phyloP scores from a whole-genome alignment of 2,888 invertebrate species.

The Limnephilus marmoratus region DNA sequence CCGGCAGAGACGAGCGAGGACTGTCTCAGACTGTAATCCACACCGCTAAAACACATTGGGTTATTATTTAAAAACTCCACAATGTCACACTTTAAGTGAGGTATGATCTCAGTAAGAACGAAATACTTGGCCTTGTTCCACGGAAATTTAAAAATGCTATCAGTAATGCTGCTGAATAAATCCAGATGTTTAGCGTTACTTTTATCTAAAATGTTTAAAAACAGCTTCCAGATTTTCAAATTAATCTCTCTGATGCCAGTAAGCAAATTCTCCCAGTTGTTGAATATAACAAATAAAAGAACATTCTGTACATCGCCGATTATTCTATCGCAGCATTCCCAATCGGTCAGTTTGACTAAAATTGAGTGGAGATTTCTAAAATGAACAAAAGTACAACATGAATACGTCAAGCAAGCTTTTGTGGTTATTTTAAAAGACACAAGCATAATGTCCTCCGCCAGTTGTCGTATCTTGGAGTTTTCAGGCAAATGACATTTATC shows the following conservation, averaged over 20 bases:
- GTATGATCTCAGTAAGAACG: conserved; percentile 76
- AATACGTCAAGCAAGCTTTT: conserved; percentile 74
- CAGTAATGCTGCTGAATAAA: conserved; percentile 69
- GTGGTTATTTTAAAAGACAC: conserved; percentile 70
- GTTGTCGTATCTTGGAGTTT: background rate
- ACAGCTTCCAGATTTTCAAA: conserved; percentile 73
- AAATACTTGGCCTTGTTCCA: conserved; percentile 80
- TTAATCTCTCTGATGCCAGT: conserved; percentile 78
- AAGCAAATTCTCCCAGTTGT: conserved; percentile 81
- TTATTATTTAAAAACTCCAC: conserved; percentile 67
- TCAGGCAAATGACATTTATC: conserved; percentile 19
- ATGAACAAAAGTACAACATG: conserved; percentile 75
- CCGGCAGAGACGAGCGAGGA: conserved; percentile 79
- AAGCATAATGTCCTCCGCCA: conserved; percentile 68
- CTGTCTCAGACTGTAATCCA: conserved; percentile 73
- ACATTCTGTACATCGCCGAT: conserved; percentile 70
- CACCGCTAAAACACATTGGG: conserved; percentile 70
- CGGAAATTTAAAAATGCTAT: conserved; percentile 74
- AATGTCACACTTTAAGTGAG: conserved; percentile 68
- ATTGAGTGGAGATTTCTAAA: conserved; percentile 75
- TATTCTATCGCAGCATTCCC: conserved; percentile 67
- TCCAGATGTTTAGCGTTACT: conserved; percentile 67
- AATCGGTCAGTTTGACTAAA: conserved; percentile 67
- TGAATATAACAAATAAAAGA: conserved; percentile 76
- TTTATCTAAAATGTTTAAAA: conserved; percentile 69